Conservation (phyloP, 2,113 vertebrate genomes). For the Sinocyclocheilus rhinocerous region DNA sequence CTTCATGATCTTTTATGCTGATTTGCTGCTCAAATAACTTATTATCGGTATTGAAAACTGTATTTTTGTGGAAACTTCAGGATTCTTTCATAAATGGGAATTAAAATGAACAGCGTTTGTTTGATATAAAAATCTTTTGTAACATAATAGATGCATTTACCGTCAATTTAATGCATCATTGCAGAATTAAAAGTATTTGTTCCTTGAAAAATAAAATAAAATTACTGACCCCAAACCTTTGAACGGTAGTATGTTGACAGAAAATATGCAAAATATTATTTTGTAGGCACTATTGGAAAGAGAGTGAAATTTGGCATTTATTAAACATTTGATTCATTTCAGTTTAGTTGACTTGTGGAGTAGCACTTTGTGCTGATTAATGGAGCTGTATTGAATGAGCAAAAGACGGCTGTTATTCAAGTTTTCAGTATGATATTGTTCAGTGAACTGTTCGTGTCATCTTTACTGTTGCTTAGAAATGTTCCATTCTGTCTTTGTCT, state of each 20-base stretch:
- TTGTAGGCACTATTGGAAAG: not conserved
- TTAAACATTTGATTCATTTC: not conserved
- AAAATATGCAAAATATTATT: too few relatives aligned
- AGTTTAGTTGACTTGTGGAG: not conserved
- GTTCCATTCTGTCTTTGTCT: conserved; percentile 53
- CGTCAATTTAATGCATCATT: too few relatives aligned
- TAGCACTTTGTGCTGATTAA: not conserved
- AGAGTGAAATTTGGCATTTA: not conserved
- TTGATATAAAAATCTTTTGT: too few relatives aligned
- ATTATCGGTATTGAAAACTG: not conserved
- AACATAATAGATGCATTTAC: too few relatives aligned
- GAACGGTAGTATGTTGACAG: too few relatives aligned
- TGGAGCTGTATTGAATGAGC: too few relatives aligned
- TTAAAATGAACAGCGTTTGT: too few relatives aligned
- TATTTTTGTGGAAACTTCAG: too few relatives aligned
- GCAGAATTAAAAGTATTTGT: too few relatives aligned
- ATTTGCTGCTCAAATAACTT: not conserved
- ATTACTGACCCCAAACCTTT: not conserved
- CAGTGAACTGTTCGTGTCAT: not conserved
- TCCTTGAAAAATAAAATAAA: too few relatives aligned
- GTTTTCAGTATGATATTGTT: too few relatives aligned
- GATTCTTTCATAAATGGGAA: too few relatives aligned
- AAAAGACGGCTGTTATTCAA: not conserved
- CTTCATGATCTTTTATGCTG: not conserved
- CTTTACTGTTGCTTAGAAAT: not conserved